Evolutionary conservation across 2,888 invertebrate genomes (phyloP).

Genomic region (Rhorus exstirpatorius): DNA sequence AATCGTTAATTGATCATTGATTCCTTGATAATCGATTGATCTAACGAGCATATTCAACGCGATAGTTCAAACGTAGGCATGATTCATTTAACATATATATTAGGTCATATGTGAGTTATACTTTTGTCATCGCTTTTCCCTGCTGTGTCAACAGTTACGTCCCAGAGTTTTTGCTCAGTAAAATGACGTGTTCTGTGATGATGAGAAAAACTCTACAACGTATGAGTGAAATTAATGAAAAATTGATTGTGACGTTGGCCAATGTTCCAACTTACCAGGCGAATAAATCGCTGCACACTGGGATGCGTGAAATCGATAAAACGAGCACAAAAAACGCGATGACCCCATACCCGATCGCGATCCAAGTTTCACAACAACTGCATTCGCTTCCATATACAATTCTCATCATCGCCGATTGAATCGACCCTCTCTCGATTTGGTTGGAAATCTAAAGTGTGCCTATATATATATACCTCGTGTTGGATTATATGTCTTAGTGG

Average conservation of each 20-base stretch:
- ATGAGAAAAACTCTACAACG: slow-evolving; percentile 1
- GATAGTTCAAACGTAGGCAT: too few species aligned
- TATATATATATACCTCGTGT: slow-evolving; percentile 21
- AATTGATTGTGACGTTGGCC: neutral
- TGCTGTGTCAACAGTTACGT: neutral
- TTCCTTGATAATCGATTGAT: too few species aligned
- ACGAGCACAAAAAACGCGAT: neutral
- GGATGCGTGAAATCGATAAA: slow-evolving; percentile 65
- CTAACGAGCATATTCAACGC: too few species aligned
- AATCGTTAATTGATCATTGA: too few species aligned
- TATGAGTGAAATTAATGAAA: neutral
- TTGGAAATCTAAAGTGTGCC: slow-evolving; percentile 33
- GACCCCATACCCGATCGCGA: slow-evolving; percentile 37
- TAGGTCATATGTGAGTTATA: too few species aligned
- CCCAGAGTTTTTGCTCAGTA: neutral
- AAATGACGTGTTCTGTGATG: neutral
- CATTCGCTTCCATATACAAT: slow-evolving; percentile 54
- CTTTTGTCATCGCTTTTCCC: neutral
- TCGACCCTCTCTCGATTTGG: slow-evolving; percentile 53
- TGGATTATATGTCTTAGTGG: neutral
- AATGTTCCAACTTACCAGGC: neutral
- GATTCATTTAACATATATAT: too few species aligned
- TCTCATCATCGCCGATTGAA: slow-evolving; percentile 23
- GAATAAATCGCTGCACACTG: slow-evolving; percentile 55
- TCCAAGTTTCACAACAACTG: slow-evolving; percentile 57